Evolutionary conservation across 30 jellyfish, hydroid and myxozoan genomes (phyloP).

Genomic region (Turritopsis rubra): DNA sequence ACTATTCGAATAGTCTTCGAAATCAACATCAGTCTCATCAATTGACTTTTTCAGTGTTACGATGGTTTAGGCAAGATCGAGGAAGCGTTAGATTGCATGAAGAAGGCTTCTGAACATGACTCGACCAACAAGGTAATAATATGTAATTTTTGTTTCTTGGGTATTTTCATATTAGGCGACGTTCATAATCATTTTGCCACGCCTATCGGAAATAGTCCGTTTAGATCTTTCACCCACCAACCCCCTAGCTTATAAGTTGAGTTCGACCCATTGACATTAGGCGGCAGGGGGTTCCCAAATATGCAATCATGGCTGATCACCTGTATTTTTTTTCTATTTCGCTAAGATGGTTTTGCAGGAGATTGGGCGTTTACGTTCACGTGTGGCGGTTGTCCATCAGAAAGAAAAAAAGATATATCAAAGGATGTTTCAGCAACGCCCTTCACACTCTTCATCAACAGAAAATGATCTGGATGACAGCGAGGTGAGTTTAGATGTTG

Average conservation of each 20-base stretch:
- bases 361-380: slow-evolving; percentile 41
- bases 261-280: too few relatives aligned
- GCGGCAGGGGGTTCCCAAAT: too few relatives aligned
- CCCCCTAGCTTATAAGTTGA: too few relatives aligned
- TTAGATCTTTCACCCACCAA: too few relatives aligned
- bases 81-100: slow-evolving; percentile 76
- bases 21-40: too few relatives aligned
- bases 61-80: slow-evolving; percentile 67
- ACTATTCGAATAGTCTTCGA: too few relatives aligned
- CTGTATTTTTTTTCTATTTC: neutral
- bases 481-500: slow-evolving; percentile 1
- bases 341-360: slow-evolving; percentile 38
- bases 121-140: slow-evolving; percentile 49
- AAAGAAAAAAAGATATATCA: slow-evolving; percentile 83
- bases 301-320: too few relatives aligned
- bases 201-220: too few relatives aligned
- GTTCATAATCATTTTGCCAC: too few relatives aligned
- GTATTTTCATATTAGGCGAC: too few relatives aligned
- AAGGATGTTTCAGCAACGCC: slow-evolving; percentile 63
- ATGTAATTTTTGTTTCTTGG: too few relatives aligned
- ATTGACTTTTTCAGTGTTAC: slow-evolving; percentile 31
- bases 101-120: slow-evolving; percentile 75
- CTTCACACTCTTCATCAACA: slow-evolving; percentile 31
- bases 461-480: slow-evolving; percentile 6
- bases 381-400: slow-evolving; percentile 43